These are phyloP conservation scores for Danionella dracula DNA, from an alignment of 2,797 vertebrate genomes.

Conservation along the genomic window DNA sequence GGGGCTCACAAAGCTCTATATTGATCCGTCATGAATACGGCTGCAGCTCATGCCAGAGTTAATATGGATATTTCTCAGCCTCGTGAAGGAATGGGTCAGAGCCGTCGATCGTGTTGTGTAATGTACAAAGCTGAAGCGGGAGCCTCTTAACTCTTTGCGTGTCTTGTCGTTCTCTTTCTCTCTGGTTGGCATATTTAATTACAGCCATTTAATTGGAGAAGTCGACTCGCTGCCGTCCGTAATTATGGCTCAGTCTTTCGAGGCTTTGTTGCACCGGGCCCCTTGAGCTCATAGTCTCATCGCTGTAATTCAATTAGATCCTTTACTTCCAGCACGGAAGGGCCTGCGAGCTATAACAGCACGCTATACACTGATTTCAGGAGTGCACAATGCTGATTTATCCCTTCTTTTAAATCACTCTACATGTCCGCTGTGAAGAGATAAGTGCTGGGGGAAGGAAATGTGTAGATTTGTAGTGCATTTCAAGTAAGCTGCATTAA, in stretches of 20 bases:
- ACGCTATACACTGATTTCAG: background rate
- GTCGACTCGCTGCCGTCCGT: slow-evolving; percentile 32
- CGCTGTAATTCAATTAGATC: slow-evolving; percentile 49
- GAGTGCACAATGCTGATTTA: background rate
- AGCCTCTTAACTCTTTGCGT: slow-evolving; percentile 9
- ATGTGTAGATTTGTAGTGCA: background rate
- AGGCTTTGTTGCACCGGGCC: slow-evolving; percentile 30
- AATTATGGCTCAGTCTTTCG: slow-evolving; percentile 47
- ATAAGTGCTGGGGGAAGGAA: background rate
- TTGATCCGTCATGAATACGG: slow-evolving; percentile 7
- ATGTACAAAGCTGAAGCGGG: slow-evolving; percentile 1
- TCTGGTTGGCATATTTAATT: slow-evolving; percentile 41
- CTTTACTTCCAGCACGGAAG: slow-evolving; percentile 28
- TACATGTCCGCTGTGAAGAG: background rate
- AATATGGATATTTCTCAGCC: slow-evolving; percentile 28
- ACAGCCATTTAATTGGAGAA: slow-evolving; percentile 48
- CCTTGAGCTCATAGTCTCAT: slow-evolving; percentile 29
- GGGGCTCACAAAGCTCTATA: slow-evolving; percentile 22
- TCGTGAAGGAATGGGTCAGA: background rate
- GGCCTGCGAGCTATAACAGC: slow-evolving; percentile 12
- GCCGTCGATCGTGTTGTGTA: background rate
- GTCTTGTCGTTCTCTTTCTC: slow-evolving; percentile 6
- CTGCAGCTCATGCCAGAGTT: slow-evolving; percentile 7
- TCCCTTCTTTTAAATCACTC: background rate
- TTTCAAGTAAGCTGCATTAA: background rate